Conservation (phyloP, 35 echinoderm and acorn worm genomes). For the Lytechinus variegatus region DNA sequence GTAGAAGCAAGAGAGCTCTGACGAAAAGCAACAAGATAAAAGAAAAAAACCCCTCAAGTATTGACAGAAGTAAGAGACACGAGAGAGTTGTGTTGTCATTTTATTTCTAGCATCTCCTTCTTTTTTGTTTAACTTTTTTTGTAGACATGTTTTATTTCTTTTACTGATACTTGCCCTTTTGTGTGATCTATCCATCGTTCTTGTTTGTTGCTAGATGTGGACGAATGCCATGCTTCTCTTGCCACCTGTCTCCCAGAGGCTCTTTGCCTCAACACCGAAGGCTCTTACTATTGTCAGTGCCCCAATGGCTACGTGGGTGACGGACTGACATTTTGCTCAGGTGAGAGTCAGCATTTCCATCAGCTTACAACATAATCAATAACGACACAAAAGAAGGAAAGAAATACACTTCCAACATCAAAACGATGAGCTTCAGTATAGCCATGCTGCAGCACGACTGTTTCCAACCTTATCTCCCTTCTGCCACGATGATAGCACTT, state of each 20-base stretch:
- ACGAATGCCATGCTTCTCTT: not conserved
- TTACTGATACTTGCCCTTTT: not conserved
- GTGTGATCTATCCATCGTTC: not conserved
- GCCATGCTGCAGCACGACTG: not conserved
- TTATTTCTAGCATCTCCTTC: not conserved
- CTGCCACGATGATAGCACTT: too few relatives aligned
- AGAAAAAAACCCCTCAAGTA: not conserved
- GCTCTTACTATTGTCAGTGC: slow-evolving; percentile 39
- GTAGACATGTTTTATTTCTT: not conserved
- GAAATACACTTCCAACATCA: not conserved
- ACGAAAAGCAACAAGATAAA: too few relatives aligned
- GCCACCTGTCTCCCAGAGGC: slow-evolving; percentile 29
- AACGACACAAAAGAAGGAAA: not conserved
- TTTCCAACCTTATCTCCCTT: not conserved
- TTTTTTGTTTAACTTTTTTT: not conserved
- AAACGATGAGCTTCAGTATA: not conserved
- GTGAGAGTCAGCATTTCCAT: not conserved
- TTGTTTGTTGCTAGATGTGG: not conserved
- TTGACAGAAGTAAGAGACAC: not conserved
- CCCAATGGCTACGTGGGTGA: slow-evolving; percentile 28
- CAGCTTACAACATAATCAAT: not conserved
- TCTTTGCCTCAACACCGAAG: slow-evolving; percentile 32
- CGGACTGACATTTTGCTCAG: slow-evolving; percentile 37
- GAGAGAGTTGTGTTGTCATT: not conserved
- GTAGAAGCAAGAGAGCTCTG: too few relatives aligned